These are phyloP conservation scores for Drosophila koepferae DNA, from an alignment of 2,888 invertebrate species.

Conservation along the genomic window DNA sequence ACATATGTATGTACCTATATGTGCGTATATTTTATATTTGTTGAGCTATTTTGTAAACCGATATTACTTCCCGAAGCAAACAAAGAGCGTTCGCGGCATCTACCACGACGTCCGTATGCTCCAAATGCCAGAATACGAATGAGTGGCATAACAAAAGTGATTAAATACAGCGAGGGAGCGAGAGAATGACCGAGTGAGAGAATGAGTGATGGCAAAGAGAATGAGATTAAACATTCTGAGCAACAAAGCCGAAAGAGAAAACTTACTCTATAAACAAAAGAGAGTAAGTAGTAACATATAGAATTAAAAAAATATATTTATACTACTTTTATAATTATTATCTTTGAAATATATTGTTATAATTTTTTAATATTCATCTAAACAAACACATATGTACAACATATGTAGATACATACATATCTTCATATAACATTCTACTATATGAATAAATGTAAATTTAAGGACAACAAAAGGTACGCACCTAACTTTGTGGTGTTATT, in stretches of 20 bases:
- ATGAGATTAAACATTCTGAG: constrained; percentile 1
- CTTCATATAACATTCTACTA: background rate
- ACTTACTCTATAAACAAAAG: background rate
- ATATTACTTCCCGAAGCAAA: constrained; percentile 60
- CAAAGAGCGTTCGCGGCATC: constrained; percentile 56
- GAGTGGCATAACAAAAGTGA: constrained; percentile 49
- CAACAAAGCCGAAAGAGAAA: background rate
- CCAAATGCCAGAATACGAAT: constrained; percentile 60
- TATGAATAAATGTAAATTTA: background rate
- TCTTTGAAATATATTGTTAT: background rate
- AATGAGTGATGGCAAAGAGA: constrained; percentile 6
- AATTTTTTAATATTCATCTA: background rate
- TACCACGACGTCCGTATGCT: constrained; percentile 49
- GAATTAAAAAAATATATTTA: background rate
- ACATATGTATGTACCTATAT: constrained; percentile 9
- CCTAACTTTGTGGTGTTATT: background rate
- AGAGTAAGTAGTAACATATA: background rate
- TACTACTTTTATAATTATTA: background rate
- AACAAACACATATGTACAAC: too few species aligned
- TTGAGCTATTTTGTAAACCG: constrained; percentile 53
- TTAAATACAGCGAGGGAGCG: constrained; percentile 25
- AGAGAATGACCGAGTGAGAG: background rate
- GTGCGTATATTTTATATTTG: constrained; percentile 22
- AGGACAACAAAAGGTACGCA: background rate
- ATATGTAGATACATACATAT: background rate